Evolutionary conservation across 2,888 invertebrate species (phyloP), one percentile per base, ranked within the genome.

Genomic region (Athalia rosae): DNA sequence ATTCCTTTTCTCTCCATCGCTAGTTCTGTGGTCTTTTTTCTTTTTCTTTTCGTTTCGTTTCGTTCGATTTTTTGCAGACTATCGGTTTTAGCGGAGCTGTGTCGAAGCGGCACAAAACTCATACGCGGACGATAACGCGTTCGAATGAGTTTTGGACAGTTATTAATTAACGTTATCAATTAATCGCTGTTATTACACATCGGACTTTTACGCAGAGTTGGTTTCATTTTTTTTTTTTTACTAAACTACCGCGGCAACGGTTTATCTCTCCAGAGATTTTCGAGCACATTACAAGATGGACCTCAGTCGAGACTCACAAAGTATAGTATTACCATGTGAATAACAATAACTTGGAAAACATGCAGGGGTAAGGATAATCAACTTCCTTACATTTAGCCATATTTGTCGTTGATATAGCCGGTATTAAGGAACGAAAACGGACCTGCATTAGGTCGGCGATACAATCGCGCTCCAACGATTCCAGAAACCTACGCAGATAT

Each of bases 391-490:
- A 53, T 53, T 13, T n/a, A 11, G 59, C 7, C n/a, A 13, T 59
- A 59, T 59, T 11, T 53, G n/a, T 50, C 7, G 28, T 53, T 41
- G 41, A 67, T 67, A 53, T 48, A 13, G 47, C 15, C 28, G 48
- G 6, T 45, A 41, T 28, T 48, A 53, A 5, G n/a, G 62, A 67
- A 43, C 13, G 28, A n/a, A 67, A 67, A 67, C 41, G 67, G 28
- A 41, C 67, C 53, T 53, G 41, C 67, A 53, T 67, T 67, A 67
- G 66, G 67, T 67, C 67, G 50, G 28, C 53, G 67, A 67, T 67
- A 50, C 53, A n/a, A 67, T 67, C 67, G 48, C 53, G 9, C 13
- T 63, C 11, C 67, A 13, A 45, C 45, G 63, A 76, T 76, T 63
- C 11, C 41, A 50, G 76, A 76, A 74, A 67, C 53, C 5, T 50